Conservation (phyloP, 2,797 vertebrate genomes). For the Myotis myotis region DNA sequence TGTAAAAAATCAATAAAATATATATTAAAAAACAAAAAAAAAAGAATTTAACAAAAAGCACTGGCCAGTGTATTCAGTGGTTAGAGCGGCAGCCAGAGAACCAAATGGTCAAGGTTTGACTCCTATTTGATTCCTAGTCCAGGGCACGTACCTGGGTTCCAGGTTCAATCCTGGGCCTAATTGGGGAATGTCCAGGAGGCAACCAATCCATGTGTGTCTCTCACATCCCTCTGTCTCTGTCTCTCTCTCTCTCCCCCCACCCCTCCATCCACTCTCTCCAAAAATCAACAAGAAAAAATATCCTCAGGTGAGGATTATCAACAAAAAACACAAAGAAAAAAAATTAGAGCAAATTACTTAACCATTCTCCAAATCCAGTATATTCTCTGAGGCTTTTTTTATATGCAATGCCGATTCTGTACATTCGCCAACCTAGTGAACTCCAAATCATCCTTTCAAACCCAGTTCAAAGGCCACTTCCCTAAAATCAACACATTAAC, state of each 20-base stretch:
- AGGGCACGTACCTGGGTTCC: too few species aligned
- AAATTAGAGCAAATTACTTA: not conserved
- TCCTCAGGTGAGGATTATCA: too few species aligned
- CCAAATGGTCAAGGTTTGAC: not conserved
- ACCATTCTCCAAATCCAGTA: slow-evolving; percentile 21
- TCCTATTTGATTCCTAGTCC: not conserved
- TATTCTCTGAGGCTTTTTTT: not conserved
- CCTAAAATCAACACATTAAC: slow-evolving; percentile 14
- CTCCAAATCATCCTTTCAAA: slow-evolving; percentile 24
- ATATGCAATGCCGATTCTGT: not conserved
- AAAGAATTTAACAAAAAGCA: not conserved
- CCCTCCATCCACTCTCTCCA: too few species aligned
- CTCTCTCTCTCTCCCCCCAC: too few species aligned
- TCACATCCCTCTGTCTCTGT: too few species aligned
- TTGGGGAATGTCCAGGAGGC: not conserved
- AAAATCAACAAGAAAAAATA: too few species aligned
- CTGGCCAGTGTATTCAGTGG: not conserved
- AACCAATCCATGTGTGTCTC: not conserved
- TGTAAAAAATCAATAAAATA: too few species aligned
- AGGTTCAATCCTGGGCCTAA: too few species aligned
- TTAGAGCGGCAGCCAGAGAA: not conserved
- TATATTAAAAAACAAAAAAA: too few species aligned
- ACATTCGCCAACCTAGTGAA: not conserved
- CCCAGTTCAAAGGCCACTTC: not conserved
- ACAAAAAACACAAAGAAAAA: not conserved